phyloP scores from a whole-genome alignment of 1,140 invertebrate genomes.

The Neelides sp. region DNA sequence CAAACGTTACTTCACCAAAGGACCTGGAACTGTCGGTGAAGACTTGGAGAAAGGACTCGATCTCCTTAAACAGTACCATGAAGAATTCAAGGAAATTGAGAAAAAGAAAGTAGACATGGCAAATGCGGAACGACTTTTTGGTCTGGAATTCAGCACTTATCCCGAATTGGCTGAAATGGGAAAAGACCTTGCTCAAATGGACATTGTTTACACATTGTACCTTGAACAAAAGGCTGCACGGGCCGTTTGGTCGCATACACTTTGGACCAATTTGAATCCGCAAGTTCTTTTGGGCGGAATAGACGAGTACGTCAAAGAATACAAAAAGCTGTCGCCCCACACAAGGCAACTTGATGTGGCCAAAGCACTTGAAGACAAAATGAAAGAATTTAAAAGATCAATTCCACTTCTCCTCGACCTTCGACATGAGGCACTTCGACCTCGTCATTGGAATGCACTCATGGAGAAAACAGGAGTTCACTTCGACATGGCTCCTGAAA shows the following conservation, averaged over 20 bases:
- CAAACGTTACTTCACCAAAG: slow-evolving; percentile 48
- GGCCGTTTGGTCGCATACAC: slow-evolving; percentile 65
- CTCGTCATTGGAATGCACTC: slow-evolving; percentile 73
- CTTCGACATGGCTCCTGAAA: slow-evolving; percentile 73
- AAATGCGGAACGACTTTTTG: slow-evolving; percentile 72
- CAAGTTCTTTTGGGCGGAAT: slow-evolving; percentile 71
- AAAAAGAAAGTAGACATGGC: slow-evolving; percentile 51
- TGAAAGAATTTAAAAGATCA: slow-evolving; percentile 76
- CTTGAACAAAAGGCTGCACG: slow-evolving; percentile 58
- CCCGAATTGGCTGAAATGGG: slow-evolving; percentile 56
- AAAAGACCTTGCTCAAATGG: slow-evolving; percentile 57
- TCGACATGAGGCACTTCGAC: slow-evolving; percentile 76
- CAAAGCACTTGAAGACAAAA: slow-evolving; percentile 55
- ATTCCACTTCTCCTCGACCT: slow-evolving; percentile 78
- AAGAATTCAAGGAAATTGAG: slow-evolving; percentile 54
- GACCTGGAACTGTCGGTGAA: slow-evolving; percentile 59
- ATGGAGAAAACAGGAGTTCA: slow-evolving; percentile 60
- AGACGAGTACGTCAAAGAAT: slow-evolving; percentile 66
- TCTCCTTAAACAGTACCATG: slow-evolving; percentile 55
- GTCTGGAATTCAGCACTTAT: slow-evolving; percentile 67
- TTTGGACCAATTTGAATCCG: slow-evolving; percentile 76
- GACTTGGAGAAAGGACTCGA: slow-evolving; percentile 58
- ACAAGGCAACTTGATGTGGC: slow-evolving; percentile 48
- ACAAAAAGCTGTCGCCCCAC: slow-evolving; percentile 48
- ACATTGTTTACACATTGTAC: slow-evolving; percentile 63